Evolutionary conservation across 2,888 invertebrate species (phyloP).

Genomic region (Dione juno): DNA sequence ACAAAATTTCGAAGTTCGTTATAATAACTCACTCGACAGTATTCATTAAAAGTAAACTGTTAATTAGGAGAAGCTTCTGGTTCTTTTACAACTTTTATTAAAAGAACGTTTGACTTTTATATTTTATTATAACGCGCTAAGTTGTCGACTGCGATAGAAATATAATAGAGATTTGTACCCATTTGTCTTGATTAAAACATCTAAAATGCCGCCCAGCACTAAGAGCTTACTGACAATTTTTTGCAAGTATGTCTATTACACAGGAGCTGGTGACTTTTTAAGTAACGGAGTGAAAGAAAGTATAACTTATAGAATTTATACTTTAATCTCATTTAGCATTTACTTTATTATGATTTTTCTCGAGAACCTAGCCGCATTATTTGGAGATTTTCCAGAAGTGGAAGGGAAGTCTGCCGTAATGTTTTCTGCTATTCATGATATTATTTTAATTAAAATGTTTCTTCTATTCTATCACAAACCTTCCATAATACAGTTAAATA

Average conservation of each 20-base stretch:
- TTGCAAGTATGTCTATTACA: constrained; percentile 69
- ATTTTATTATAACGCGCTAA: background rate
- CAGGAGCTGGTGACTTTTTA: constrained; percentile 72
- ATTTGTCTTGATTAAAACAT: constrained; percentile 19
- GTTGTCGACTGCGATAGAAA: constrained; percentile 5
- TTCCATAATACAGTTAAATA: constrained; percentile 69
- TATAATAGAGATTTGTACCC: no score
- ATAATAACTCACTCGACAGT: constrained; percentile 30
- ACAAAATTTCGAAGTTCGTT: constrained; percentile 37
- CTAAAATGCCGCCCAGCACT: constrained; percentile 60
- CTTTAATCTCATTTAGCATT: constrained; percentile 60
- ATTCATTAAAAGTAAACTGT: constrained; percentile 30
- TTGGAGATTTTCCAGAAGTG: constrained; percentile 68
- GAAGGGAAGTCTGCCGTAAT: constrained; percentile 75
- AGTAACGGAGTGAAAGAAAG: constrained; percentile 63
- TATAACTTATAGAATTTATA: constrained; percentile 59
- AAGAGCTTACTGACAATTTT: constrained; percentile 59
- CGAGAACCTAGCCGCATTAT: constrained; percentile 70
- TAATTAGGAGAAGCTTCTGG: constrained; percentile 21
- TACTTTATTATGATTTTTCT: constrained; percentile 71
- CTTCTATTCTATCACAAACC: constrained; percentile 67
- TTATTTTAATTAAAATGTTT: constrained; percentile 71
- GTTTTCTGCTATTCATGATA: constrained; percentile 74
- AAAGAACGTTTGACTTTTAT: constrained; percentile 13
- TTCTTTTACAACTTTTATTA: constrained; percentile 12